These are phyloP conservation scores for Drosophila macrospina DNA, from an alignment of 2,888 invertebrate species.

Conservation along the genomic window DNA sequence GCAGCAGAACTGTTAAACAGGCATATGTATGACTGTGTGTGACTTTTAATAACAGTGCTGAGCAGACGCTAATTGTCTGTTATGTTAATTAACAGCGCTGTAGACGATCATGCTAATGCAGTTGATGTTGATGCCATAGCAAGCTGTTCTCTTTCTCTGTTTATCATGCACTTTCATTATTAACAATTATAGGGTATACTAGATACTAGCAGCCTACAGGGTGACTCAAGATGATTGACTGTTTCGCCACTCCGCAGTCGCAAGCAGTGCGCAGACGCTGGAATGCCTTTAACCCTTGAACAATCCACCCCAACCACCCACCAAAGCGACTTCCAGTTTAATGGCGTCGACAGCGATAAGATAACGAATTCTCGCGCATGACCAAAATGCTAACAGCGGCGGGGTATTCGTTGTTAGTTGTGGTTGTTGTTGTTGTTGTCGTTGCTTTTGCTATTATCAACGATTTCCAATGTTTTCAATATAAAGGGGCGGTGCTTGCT, in stretches of 20 bases:
- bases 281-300: constrained; percentile 62
- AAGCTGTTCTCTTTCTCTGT: not conserved
- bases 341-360: constrained; percentile 75
- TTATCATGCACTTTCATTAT: not conserved
- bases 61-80: not conserved
- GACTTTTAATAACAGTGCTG: too few relatives aligned
- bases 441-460: constrained; percentile 57
- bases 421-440: constrained; percentile 32
- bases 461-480: constrained; percentile 79
- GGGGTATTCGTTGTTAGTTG: constrained; percentile 29
- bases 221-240: constrained; percentile 49
- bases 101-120: too few relatives aligned
- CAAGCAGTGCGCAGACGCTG: constrained; percentile 63
- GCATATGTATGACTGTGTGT: too few relatives aligned
- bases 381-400: constrained; percentile 41
- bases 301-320: constrained; percentile 34
- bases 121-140: not conserved
- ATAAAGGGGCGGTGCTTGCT: constrained; percentile 75
- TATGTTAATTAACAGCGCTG: constrained; percentile 4
- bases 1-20: not conserved
- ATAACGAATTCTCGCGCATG: constrained; percentile 69
- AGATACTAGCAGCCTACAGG: constrained; percentile 41
- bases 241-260: constrained; percentile 16
- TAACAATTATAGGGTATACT: constrained; percentile 34
- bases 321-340: constrained; percentile 49